These are phyloP conservation scores for Lampris megalopsis DNA, from an alignment of 2,113 vertebrate species.

Conservation along the genomic window DNA sequence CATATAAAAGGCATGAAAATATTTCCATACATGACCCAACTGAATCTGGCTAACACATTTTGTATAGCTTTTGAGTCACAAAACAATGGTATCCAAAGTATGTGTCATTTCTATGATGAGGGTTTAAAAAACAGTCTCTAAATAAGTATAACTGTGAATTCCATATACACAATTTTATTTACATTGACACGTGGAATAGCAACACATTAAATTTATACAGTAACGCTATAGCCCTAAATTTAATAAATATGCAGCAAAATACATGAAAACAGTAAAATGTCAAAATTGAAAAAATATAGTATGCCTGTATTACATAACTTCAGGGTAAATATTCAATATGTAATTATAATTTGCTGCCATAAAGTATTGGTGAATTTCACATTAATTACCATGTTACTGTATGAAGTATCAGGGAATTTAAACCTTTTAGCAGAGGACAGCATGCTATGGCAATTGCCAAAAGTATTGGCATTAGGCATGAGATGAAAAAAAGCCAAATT, in stretches of 20 bases:
- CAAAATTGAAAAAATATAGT: constrained; percentile 25
- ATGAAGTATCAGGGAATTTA: constrained; percentile 1
- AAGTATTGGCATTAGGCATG: constrained; percentile 11
- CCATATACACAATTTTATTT: constrained; percentile 80
- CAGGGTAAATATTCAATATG: background rate
- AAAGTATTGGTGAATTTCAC: constrained; percentile 4
- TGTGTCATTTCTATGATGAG: background rate
- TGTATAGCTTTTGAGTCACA: background rate
- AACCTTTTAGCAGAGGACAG: background rate
- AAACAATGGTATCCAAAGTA: background rate
- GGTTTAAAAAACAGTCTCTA: background rate
- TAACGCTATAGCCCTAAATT: constrained; percentile 65
- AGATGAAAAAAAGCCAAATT: constrained; percentile 35
- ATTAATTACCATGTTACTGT: constrained; percentile 2
- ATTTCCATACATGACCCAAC: background rate
- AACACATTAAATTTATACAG: constrained; percentile 70
- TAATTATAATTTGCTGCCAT: background rate
- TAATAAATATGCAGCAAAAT: constrained; percentile 80
- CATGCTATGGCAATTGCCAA: constrained; percentile 27
- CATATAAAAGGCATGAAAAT: background rate
- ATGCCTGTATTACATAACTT: constrained; percentile 18
- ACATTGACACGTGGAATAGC: constrained; percentile 74
- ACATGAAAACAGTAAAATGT: constrained; percentile 40
- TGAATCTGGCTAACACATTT: background rate
- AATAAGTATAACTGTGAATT: constrained; percentile 29